Evolutionary conservation across 2,797 vertebrate species (phyloP), one percentile per base, ranked within the genome.

Genomic region (Rhinogobio ventralis): DNA sequence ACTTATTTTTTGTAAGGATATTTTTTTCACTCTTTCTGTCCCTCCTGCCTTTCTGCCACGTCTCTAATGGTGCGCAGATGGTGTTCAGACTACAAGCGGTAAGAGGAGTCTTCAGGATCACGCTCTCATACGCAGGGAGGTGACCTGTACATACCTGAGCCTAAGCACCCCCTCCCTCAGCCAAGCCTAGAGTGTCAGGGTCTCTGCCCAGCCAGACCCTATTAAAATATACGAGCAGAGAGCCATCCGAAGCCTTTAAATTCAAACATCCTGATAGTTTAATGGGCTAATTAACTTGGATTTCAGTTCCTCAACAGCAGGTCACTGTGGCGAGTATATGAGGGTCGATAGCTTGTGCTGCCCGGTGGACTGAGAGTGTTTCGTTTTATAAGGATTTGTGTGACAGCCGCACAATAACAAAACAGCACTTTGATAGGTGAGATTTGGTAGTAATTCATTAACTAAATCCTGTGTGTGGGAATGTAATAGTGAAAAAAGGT

Each of bases 1-100:
- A 42, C 2, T 10, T 42, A 42, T 42, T 42, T 42, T 42, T 42
- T 42, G 39, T 42, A 42, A 39, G 4, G 36, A 7, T 39, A 39
- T n/a, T 51, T 66, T 84, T 72, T 55, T 78, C 53, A 1, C 49
- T 64, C 19, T 64, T 60, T 62, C 28, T 73, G n/a, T 33, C 53
- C 49, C 19, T 62, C 10, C 68, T 76, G 7, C 46, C 23, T 13
- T 28, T 25, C 72, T 45, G 30, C 33, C 13, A 7, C 9, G 19
- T 91, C 87, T 88, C 84, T 95, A 94, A 95, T 93, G 88, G 89
- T 90, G 91, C 88, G 28, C 94, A 95, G 93, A 94, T 94, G 93
- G 90, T 0, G 92, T 89, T 90, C 92, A 90, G 91, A 85, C 87
- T 90, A 86, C 87, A 73, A 71, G 91, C 90, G 88, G 92, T 89